Conservation (phyloP, 2,888 invertebrate species). For the Dynastes grantii region DNA sequence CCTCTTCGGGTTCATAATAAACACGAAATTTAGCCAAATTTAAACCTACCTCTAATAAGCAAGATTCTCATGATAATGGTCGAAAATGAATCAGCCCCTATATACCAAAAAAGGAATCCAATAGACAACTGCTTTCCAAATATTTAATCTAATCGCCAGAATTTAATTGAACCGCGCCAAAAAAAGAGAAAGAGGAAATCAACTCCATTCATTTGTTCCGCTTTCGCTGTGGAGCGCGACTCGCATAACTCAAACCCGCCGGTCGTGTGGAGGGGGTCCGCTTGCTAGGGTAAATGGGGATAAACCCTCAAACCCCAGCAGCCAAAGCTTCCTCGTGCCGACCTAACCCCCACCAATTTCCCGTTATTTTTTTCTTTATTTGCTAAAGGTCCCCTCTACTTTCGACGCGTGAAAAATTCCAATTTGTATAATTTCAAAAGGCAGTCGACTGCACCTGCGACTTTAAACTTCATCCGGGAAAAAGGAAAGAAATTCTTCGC, state of each 20-base stretch:
- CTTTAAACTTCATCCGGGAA: slow-evolving; percentile 27
- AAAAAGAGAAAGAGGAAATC: slow-evolving; percentile 8
- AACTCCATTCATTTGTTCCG: slow-evolving; percentile 23
- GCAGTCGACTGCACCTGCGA: slow-evolving; percentile 34
- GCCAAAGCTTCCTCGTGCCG: neutral
- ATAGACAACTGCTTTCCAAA: slow-evolving; percentile 7
- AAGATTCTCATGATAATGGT: too few relatives aligned
- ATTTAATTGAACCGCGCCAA: slow-evolving; percentile 23
- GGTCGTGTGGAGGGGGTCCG: neutral
- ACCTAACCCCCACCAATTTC: neutral
- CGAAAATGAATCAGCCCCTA: neutral
- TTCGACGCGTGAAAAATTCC: slow-evolving; percentile 38
- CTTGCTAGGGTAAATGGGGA: neutral
- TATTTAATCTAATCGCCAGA: neutral
- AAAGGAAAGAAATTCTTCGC: slow-evolving; percentile 9
- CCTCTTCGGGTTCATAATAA: too few relatives aligned
- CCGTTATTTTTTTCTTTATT: slow-evolving; percentile 6
- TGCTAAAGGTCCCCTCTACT: neutral
- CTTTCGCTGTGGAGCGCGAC: slow-evolving; percentile 28
- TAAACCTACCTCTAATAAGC: too few relatives aligned
- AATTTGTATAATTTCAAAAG: slow-evolving; percentile 44
- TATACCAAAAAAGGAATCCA: neutral
- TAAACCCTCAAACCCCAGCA: too few relatives aligned
- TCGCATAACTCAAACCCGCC: slow-evolving; percentile 15
- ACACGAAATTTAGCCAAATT: too few relatives aligned